These are phyloP conservation scores for Athrips mouffetella DNA, from an alignment of 2,888 invertebrate species.

Conservation along the genomic window DNA sequence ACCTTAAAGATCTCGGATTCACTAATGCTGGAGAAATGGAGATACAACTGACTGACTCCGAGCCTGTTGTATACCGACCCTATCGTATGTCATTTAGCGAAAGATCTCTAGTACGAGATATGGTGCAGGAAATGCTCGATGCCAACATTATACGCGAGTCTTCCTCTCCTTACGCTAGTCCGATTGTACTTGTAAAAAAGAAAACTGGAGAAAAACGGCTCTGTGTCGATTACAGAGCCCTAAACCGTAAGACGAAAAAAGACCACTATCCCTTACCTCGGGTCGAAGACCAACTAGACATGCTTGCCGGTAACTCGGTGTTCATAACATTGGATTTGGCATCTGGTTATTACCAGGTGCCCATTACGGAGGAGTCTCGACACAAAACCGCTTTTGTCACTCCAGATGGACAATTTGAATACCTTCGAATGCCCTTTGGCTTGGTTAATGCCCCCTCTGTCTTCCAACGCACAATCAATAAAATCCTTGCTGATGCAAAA, in stretches of 20 bases:
- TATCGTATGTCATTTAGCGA: slow-evolving; percentile 25
- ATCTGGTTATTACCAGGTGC: slow-evolving; percentile 27
- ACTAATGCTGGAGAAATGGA: slow-evolving; percentile 24
- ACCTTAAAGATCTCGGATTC: slow-evolving; percentile 21
- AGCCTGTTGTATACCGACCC: slow-evolving; percentile 26
- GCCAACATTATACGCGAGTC: slow-evolving; percentile 24
- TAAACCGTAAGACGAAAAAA: slow-evolving; percentile 24
- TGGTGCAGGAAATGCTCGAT: slow-evolving; percentile 26
- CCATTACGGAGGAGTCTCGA: slow-evolving; percentile 33
- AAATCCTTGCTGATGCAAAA: slow-evolving; percentile 24
- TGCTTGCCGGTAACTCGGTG: slow-evolving; percentile 12
- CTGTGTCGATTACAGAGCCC: slow-evolving; percentile 26
- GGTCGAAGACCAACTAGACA: slow-evolving; percentile 10
- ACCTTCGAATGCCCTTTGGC: slow-evolving; percentile 45
- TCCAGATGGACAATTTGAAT: slow-evolving; percentile 44
- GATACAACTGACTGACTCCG: slow-evolving; percentile 20
- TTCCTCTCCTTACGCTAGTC: slow-evolving; percentile 28
- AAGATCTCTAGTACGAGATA: slow-evolving; percentile 16
- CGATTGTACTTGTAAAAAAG: slow-evolving; percentile 28
- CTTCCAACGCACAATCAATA: slow-evolving; percentile 41
- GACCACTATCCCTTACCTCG: slow-evolving; percentile 22
- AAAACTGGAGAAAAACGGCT: slow-evolving; percentile 25
- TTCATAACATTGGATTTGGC: slow-evolving; percentile 23
- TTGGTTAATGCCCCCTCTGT: slow-evolving; percentile 43
- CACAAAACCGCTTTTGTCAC: slow-evolving; percentile 46